phyloP scores from a whole-genome alignment of 2,888 invertebrate species.

The Dyspetes luteomarginatus region DNA sequence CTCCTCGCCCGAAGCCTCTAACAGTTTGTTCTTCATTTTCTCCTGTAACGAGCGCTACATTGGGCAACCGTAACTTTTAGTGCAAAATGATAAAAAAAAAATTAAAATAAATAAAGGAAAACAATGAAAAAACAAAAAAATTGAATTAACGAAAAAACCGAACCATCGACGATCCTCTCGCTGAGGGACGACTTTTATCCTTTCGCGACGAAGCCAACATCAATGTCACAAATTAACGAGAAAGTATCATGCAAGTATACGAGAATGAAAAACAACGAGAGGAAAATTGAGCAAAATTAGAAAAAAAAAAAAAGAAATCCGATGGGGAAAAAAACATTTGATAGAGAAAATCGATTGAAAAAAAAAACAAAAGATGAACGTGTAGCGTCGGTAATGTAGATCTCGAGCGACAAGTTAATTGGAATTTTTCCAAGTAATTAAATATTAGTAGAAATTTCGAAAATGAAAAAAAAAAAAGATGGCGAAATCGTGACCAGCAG shows the following conservation, averaged over 20 bases:
- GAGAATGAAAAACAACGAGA: neutral
- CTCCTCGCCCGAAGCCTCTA: slow-evolving; percentile 82
- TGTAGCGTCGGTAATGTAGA: slow-evolving; percentile 1
- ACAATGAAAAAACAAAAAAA: neutral
- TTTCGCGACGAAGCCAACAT: neutral
- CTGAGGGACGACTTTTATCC: neutral
- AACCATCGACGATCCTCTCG: slow-evolving; percentile 17
- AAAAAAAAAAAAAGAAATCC: slow-evolving; percentile 6
- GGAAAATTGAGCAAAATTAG: neutral
- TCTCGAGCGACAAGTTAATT: no score
- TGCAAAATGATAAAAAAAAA: slow-evolving; percentile 78
- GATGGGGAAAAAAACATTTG: slow-evolving; percentile 46
- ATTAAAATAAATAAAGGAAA: slow-evolving; percentile 70
- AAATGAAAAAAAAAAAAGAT: no score
- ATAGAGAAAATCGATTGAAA: neutral
- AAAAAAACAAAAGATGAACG: slow-evolving; percentile 41
- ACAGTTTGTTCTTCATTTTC: slow-evolving; percentile 82
- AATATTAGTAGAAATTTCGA: no score
- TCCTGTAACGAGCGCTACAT: slow-evolving; percentile 82
- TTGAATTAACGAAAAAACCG: slow-evolving; percentile 23
- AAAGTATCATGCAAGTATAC: neutral
- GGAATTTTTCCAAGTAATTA: no score
- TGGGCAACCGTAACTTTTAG: slow-evolving; percentile 72
- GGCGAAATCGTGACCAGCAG: no score
- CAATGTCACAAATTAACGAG: neutral